Conservation (phyloP, 2,113 vertebrate species). For the Passer montanus region DNA sequence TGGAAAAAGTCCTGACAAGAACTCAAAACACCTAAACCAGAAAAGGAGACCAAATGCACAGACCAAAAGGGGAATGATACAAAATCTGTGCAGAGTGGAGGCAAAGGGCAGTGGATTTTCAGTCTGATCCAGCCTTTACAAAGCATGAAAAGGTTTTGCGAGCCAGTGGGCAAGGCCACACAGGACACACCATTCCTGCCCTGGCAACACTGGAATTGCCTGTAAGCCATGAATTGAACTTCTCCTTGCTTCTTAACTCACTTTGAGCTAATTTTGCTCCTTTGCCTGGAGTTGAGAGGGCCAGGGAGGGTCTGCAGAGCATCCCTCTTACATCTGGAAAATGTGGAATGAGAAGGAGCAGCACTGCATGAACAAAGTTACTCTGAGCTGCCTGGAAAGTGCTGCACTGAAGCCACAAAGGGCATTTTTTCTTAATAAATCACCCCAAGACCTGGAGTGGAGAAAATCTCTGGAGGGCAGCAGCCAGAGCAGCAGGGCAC, state of each 20-base stretch:
- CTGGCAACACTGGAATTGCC: rapidly evolving
- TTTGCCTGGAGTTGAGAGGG: not conserved
- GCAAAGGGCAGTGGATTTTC: not conserved
- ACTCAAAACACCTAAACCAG: not conserved
- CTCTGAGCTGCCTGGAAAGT: not conserved
- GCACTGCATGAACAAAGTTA: rapidly evolving
- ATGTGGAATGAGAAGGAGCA: not conserved
- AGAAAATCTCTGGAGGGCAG: not conserved
- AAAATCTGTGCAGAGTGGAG: not conserved
- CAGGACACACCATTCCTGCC: not conserved
- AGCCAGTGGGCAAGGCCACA: not conserved
- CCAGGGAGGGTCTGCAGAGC: not conserved
- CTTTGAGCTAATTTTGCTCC: not conserved
- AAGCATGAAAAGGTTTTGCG: not conserved
- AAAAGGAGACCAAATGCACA: not conserved
- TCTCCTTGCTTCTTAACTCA: not conserved
- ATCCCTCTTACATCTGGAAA: not conserved
- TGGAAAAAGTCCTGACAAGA: not conserved
- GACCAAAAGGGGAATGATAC: not conserved
- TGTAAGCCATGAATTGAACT: rapidly evolving
- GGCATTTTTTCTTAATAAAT: not conserved
- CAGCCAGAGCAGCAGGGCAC: not conserved
- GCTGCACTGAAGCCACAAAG: not conserved
- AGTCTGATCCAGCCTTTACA: not conserved
- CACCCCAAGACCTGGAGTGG: rapidly evolving